Percentiles rank a stretch among this genome's conserved stretches.
phyloP scores from a whole-genome alignment of 64 coral and sea anemone species.

The Stichodactyla helianthus region DNA sequence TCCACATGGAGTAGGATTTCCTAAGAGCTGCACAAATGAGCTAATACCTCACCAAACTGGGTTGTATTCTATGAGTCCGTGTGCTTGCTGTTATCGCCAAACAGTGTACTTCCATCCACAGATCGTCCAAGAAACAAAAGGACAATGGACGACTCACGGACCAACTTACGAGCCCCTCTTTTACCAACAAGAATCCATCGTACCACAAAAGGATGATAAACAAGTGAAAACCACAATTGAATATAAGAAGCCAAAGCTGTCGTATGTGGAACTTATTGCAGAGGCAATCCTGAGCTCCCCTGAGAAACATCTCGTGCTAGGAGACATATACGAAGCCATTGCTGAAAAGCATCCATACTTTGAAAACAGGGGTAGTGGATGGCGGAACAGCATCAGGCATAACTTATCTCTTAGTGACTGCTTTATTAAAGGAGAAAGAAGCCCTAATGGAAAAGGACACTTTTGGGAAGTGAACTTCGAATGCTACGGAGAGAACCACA shows the following conservation, averaged over 20 bases:
- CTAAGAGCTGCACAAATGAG: not conserved
- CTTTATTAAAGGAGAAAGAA: constrained; percentile 49
- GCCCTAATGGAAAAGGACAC: constrained; percentile 53
- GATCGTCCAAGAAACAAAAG: not conserved
- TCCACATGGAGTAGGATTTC: not conserved
- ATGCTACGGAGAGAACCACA: not conserved
- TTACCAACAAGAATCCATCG: not conserved
- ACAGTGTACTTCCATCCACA: not conserved
- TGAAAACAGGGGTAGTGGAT: constrained; percentile 36
- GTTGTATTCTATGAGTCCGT: not conserved
- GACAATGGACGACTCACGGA: not conserved
- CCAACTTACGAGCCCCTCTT: not conserved
- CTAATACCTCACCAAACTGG: not conserved
- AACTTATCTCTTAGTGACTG: constrained; percentile 54
- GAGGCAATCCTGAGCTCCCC: constrained; percentile 41
- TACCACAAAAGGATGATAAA: not conserved
- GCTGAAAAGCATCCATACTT: constrained; percentile 41
- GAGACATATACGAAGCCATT: constrained; percentile 52
- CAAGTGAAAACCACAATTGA: not conserved
- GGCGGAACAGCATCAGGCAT: constrained; percentile 58
- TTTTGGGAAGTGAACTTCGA: constrained; percentile 41
- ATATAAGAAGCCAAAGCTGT: constrained; percentile 32
- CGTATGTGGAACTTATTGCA: constrained; percentile 38
- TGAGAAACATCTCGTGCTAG: constrained; percentile 40
- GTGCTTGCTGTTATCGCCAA: not conserved